Evolutionary conservation across 2,113 vertebrate genomes (phyloP).

Genomic region (Phodopus roborovskii): DNA sequence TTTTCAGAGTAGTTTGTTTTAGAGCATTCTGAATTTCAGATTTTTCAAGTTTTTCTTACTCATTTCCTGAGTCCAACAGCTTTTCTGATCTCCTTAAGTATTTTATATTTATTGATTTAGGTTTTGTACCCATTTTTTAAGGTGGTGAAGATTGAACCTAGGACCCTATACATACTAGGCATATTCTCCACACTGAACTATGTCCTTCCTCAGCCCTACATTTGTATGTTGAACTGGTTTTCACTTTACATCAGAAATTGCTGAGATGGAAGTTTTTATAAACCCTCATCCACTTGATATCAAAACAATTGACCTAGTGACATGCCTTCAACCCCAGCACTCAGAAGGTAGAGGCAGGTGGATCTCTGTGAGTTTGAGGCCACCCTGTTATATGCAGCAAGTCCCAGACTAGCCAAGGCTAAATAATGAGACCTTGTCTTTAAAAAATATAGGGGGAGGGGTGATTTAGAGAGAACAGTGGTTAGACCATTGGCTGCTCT

Average conservation of each 20-base stretch:
- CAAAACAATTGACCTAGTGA: neutral
- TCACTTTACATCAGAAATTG: neutral
- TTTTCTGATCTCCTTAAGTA: neutral
- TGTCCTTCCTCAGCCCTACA: neutral
- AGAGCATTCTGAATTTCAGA: constrained; percentile 3
- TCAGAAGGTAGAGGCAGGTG: neutral
- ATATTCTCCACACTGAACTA: neutral
- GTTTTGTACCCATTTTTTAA: neutral
- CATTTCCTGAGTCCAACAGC: constrained; percentile 8
- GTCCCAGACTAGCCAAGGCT: neutral
- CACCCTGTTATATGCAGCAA: neutral
- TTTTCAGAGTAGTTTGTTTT: constrained; percentile 23
- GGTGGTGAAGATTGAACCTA: neutral
- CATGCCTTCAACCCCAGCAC: neutral
- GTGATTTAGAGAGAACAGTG: neutral
- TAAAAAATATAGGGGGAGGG: neutral
- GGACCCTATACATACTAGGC: neutral
- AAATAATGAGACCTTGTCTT: neutral
- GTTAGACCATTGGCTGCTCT: neutral
- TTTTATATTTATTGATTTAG: constrained; percentile 40
- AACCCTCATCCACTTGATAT: neutral
- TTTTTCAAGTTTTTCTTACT: neutral
- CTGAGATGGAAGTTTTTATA: neutral
- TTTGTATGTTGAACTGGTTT: constrained; percentile 34
- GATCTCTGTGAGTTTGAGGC: neutral